Base-by-base conservation (phyloP, 1,140 invertebrate species). In the Scylla paramamosain region DNA sequence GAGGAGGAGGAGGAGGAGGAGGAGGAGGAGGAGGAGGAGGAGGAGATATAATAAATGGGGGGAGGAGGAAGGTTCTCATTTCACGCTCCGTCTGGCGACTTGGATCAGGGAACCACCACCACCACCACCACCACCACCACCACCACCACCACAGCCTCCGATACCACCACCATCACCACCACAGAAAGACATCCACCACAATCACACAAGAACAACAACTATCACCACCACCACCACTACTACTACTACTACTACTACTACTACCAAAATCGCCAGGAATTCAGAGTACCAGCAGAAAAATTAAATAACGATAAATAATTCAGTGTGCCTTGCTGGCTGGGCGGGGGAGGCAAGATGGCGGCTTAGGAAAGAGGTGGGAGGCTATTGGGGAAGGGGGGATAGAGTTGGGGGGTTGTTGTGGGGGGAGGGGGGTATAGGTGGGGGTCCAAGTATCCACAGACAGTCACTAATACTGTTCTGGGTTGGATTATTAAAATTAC, bases 41-140 rank as follows among this genome's bases (percentile, higher is more conserved):
- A 67, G 25, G 46, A 48, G 16, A 84, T 45, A 59, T 32, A 59
- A 59, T 59, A 91, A 59, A n/a, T 39, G 83, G 31, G 67, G 25
- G 25, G n/a, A 45, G 39, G 92, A 84, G 39, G 32, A 67, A 48
- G 32, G 83, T 86, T 39, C 77, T 93, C 92, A 93, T 93, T 93
- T 93, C 77, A 93, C 92, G 92, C 92, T 84, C 92, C 77, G 92
- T 48, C 92, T 86, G 82, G 14, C 28, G n/a, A 83, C 89, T 59
- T 59, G 89, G 46, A 91, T 91, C 89, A 91, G 7, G 6, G 7
- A 25, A 87, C 84, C 31, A 20, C 84, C 84, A 46, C 84, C 84
- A 32, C 31, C 84, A 87, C 16, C 39, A 32, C 39, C 31, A 39
- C 84, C 84, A 32, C 31, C 84, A 87, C 84, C 8, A 87, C n/a